Evolutionary conservation across 37 sponge, comb jelly and placozoan species (phyloP).

Genomic region (Hexactinellida sp.): DNA sequence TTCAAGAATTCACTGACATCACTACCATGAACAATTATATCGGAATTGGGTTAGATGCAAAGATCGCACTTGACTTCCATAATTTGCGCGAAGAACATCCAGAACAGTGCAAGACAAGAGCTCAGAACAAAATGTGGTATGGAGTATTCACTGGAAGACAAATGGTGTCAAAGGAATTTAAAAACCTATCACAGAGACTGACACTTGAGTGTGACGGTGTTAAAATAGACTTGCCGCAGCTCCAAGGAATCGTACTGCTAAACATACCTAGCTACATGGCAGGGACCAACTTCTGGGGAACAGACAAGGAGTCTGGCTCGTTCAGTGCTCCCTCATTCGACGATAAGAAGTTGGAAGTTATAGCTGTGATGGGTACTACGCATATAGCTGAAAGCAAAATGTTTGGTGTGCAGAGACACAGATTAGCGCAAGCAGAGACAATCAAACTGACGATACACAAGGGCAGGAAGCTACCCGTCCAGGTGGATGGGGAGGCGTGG

Average conservation of each 20-base stretch:
- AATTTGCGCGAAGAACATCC: slow-evolving; percentile 65
- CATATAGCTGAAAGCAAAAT: slow-evolving; percentile 36
- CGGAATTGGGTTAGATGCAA: slow-evolving; percentile 85
- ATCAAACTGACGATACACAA: slow-evolving; percentile 44
- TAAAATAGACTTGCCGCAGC: slow-evolving; percentile 40
- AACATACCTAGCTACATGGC: slow-evolving; percentile 96
- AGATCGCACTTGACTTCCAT: slow-evolving; percentile 75
- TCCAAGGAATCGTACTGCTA: slow-evolving; percentile 78
- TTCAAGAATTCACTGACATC: slow-evolving; percentile 38
- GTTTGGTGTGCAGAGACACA: slow-evolving; percentile 20
- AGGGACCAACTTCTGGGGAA: slow-evolving; percentile 97
- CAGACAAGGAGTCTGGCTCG: slow-evolving; percentile 55
- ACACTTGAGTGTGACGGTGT: slow-evolving; percentile 63
- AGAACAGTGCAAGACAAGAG: slow-evolving; percentile 51
- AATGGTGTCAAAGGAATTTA: slow-evolving; percentile 30
- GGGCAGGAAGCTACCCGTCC: slow-evolving; percentile 43
- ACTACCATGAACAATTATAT: slow-evolving; percentile 84
- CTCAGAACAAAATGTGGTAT: slow-evolving; percentile 65
- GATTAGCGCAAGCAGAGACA: slow-evolving; percentile 50
- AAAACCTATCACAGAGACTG: not conserved
- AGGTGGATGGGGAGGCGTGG: slow-evolving; percentile 97
- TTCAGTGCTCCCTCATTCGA: slow-evolving; percentile 78
- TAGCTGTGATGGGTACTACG: slow-evolving; percentile 61
- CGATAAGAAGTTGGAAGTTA: slow-evolving; percentile 83
- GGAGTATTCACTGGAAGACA: slow-evolving; percentile 63